Conservation (phyloP, 1,140 invertebrate species). For the Eubasilissa regina region DNA sequence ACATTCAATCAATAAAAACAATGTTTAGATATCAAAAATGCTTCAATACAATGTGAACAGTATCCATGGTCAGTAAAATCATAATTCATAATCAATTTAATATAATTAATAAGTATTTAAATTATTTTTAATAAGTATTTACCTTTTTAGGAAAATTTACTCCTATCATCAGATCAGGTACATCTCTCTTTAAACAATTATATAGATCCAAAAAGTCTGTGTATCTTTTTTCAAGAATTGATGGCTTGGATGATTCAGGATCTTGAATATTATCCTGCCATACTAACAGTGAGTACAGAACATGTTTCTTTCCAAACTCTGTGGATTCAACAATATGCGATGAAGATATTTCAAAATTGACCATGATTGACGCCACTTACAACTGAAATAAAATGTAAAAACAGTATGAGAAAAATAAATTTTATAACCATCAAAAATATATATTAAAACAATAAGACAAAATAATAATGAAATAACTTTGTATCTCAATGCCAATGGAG, state of each 20-base stretch:
- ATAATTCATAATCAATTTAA: too few relatives aligned
- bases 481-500: too few relatives aligned
- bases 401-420: too few relatives aligned
- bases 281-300: slow-evolving; percentile 77
- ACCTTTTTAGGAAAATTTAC: slow-evolving; percentile 83
- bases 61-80: too few relatives aligned
- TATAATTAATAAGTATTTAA: too few relatives aligned
- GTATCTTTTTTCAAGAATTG: slow-evolving; percentile 81
- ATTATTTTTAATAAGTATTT: slow-evolving; percentile 48
- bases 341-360: slow-evolving; percentile 69
- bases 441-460: too few relatives aligned
- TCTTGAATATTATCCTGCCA: slow-evolving; percentile 68
- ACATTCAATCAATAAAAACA: too few relatives aligned
- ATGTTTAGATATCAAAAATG: too few relatives aligned
- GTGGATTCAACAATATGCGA: slow-evolving; percentile 66
- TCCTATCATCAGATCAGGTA: slow-evolving; percentile 73
- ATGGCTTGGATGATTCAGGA: slow-evolving; percentile 77
- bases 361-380: slow-evolving; percentile 59
- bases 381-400: neutral
- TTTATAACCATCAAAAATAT: too few relatives aligned
- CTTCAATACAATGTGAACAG: too few relatives aligned
- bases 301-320: slow-evolving; percentile 75
- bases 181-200: slow-evolving; percentile 75
- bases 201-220: slow-evolving; percentile 84
- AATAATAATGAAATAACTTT: too few relatives aligned